Evolutionary conservation across 2,113 vertebrate genomes (phyloP), one percentile per base, ranked within the genome.

Genomic region (Gobius niger): DNA sequence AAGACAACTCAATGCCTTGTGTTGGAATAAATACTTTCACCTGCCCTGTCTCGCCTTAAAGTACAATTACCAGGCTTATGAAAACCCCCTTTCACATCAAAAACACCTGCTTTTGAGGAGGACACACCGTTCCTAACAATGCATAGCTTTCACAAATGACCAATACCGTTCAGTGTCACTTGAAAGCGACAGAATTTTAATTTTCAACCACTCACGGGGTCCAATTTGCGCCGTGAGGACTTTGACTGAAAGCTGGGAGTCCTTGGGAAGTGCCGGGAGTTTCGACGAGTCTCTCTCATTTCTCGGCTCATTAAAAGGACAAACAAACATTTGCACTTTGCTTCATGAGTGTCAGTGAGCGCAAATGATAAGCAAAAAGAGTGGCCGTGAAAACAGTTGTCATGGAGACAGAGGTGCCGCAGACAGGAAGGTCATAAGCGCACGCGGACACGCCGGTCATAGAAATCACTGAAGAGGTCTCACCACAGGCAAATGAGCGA

Each of bases 401-500:
- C 83, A 88, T 81, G 73, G 83, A 34, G 67, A 86, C 72, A 15
- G 68, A 84, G 68, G 70, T 72, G 72, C 74, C 76, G 63, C 63
- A 81, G 61, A 72, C 65, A 47, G 49, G 83, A 83, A 85, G 78
- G 85, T 83, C 77, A 84, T 84, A 81, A 81, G 80, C 72, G 44
- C 73, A 87, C 72, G 80, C 82, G 74, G 74, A 79, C 67, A n/a
- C 49, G 46, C 62, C 2, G 24, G 24, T 34, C 24, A 34, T 34
- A 34, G 24, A 34, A 34, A 34, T 34, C 24, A 34, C 24, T 34
- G 24, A 4, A 34, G 24, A 34, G 24, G 24, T 34, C 24, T 34
- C 24, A 3, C 24, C 24, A 34, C 24, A 24, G 24, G 3, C 24
- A 24, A 24, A 3, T 24, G 24, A 24, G 24, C 3, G 24, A 24